phyloP scores from a whole-genome alignment of 2,888 invertebrate species.

The Papilio gigon region DNA sequence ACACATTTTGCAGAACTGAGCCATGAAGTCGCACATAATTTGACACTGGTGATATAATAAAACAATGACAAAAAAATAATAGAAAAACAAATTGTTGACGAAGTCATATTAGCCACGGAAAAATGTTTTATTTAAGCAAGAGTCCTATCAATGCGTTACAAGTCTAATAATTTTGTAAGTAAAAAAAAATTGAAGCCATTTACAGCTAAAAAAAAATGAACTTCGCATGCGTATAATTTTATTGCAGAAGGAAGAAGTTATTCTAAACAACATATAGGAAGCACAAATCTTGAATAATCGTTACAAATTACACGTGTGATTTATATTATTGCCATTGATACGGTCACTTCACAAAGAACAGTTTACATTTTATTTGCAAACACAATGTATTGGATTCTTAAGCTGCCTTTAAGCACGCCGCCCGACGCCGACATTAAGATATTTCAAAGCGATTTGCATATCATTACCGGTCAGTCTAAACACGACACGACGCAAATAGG shows the following conservation, averaged over 20 bases:
- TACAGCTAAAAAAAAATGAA: too few species aligned
- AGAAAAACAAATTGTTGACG: background rate
- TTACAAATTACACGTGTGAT: constrained; percentile 16
- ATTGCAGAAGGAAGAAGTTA: too few species aligned
- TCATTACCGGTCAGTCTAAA: constrained; percentile 24
- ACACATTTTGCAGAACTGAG: constrained; percentile 15
- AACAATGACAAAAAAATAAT: constrained; percentile 23
- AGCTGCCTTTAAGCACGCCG: background rate
- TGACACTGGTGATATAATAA: constrained; percentile 19
- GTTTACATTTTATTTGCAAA: constrained; percentile 15
- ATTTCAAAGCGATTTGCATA: constrained; percentile 32
- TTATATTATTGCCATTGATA: constrained; percentile 8
- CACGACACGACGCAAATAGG: constrained; percentile 51
- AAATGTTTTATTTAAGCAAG: constrained; percentile 22
- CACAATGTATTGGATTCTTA: background rate
- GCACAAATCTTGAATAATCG: background rate
- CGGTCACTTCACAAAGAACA: constrained; percentile 12
- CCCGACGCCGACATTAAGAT: constrained; percentile 16
- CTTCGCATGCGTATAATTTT: background rate
- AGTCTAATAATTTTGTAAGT: too few species aligned
- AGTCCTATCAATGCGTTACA: too few species aligned
- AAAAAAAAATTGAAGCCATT: too few species aligned
- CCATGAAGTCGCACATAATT: constrained; percentile 27
- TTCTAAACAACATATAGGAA: background rate
- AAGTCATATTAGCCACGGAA: background rate